Conservation (phyloP, 2,797 vertebrate genomes). For the Leuciscus waleckii region DNA sequence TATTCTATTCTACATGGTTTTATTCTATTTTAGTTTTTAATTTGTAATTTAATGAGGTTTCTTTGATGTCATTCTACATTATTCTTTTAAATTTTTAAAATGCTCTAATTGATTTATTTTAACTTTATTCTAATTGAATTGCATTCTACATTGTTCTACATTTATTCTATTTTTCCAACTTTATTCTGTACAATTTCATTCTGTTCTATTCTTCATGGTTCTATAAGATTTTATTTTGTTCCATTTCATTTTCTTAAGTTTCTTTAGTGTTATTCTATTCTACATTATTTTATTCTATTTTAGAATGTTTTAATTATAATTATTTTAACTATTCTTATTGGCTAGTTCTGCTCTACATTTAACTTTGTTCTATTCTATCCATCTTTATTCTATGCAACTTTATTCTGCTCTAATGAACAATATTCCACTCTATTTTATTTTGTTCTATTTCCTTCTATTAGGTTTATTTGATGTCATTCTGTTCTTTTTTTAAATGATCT, state of each 20-base stretch:
- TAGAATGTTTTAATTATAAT: background rate
- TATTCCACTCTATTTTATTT: background rate
- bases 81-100: background rate
- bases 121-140: background rate
- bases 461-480: too few species aligned
- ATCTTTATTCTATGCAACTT: background rate
- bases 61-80: background rate
- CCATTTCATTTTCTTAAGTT: background rate
- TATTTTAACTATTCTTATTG: background rate
- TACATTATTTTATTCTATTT: background rate
- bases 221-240: background rate
- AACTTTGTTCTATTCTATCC: background rate
- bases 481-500: too few species aligned
- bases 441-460: too few species aligned
- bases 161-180: background rate
- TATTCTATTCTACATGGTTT: background rate
- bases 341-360: background rate
- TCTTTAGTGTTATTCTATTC: background rate
- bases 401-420: background rate
- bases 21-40: background rate
- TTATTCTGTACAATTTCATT: background rate
- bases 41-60: background rate
- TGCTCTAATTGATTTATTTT: background rate
- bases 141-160: background rate
- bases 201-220: background rate